Percentiles rank a stretch among this genome's conserved stretches.
These are phyloP conservation scores for Australoheros scitulus DNA, from an alignment of 2,113 vertebrate genomes.

Conservation along the genomic window DNA sequence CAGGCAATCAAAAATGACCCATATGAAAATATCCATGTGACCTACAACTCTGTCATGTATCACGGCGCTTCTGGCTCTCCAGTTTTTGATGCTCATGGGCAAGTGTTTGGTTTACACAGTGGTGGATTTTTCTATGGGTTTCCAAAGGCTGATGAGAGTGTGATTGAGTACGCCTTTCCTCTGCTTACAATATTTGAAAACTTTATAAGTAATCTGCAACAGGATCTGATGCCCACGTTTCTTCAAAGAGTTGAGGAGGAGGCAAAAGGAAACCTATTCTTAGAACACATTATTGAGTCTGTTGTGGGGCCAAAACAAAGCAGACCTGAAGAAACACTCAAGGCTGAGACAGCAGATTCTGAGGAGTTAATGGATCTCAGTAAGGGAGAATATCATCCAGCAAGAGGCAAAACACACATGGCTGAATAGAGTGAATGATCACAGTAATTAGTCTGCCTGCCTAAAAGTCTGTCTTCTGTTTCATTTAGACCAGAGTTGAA, in stretches of 20 bases:
- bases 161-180: neutral
- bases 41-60: conserved; percentile 26
- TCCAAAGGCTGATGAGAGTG: neutral
- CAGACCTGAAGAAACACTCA: neutral
- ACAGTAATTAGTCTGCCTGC: too few species aligned
- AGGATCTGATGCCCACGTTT: too few species aligned
- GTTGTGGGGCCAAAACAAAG: neutral
- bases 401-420: too few species aligned
- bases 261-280: neutral
- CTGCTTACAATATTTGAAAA: neutral
- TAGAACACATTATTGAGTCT: neutral
- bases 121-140: neutral
- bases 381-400: too few species aligned
- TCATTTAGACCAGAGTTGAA: too few species aligned
- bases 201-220: neutral
- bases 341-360: too few species aligned
- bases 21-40: accelerated
- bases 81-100: neutral
- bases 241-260: neutral
- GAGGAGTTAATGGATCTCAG: too few species aligned
- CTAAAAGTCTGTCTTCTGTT: too few species aligned
- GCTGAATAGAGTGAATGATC: too few species aligned
- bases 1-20: accelerated
- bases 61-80: conserved; percentile 40
- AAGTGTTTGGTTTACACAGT: conserved; percentile 22